A percentile compares a stretch with the other conserved stretches of the same genome.
These are phyloP conservation scores for Lithophane socia DNA, from an alignment of 2,888 invertebrate species.

Conservation along the genomic window DNA sequence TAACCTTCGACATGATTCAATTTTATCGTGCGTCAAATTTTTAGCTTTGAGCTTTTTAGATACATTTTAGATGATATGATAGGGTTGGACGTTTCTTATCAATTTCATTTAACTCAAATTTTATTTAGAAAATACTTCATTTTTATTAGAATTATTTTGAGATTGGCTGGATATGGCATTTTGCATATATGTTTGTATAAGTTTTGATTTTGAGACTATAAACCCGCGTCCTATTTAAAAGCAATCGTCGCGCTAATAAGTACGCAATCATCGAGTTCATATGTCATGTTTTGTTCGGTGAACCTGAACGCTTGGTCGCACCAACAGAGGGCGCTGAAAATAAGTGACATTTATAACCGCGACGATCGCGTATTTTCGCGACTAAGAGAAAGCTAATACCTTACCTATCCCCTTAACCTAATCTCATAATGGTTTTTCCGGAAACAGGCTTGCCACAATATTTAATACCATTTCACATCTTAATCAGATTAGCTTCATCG, in stretches of 20 bases:
- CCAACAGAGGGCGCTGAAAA: no score
- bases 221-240: no score
- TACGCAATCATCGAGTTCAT: no score
- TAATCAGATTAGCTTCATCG: slow-evolving; percentile 24
- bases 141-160: not conserved
- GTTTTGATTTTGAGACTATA: no score
- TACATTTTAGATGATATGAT: not conserved
- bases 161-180: not conserved
- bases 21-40: not conserved
- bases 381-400: no score
- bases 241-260: no score
- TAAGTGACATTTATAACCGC: no score
- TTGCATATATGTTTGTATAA: not conserved
- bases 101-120: not conserved
- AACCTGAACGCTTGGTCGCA: no score
- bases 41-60: not conserved
- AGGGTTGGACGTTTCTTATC: not conserved
- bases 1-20: slow-evolving; percentile 19
- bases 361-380: no score
- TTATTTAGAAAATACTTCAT: not conserved
- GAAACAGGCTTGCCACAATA: not conserved
- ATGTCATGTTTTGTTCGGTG: no score
- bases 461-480: slow-evolving; percentile 1
- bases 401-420: not conserved
- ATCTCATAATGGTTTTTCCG: not conserved